Conservation (phyloP, 2,888 invertebrate species). For the Erebia ligea region DNA sequence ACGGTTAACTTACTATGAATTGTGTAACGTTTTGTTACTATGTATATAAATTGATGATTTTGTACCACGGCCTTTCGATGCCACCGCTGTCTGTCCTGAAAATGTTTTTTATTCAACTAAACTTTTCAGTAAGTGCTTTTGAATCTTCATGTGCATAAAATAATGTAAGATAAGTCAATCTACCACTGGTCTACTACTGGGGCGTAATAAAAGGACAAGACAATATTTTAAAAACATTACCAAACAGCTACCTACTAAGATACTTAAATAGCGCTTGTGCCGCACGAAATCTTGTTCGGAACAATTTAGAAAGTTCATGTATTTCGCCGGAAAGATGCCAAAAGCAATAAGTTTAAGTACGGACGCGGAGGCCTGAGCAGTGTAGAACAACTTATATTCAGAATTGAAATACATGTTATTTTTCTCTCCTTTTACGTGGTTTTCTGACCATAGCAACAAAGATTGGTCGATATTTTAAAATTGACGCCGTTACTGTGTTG, state of each 20-base stretch:
- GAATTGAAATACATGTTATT: slow-evolving; percentile 17
- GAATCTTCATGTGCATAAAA: neutral
- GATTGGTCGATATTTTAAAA: neutral
- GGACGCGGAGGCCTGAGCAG: slow-evolving; percentile 13
- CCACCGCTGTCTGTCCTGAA: no score
- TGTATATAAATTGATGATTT: no score
- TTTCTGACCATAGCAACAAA: neutral
- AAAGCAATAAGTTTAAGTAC: slow-evolving; percentile 41
- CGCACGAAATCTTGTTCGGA: slow-evolving; percentile 33
- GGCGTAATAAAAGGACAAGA: neutral
- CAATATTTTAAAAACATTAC: neutral
- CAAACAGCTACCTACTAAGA: slow-evolving; percentile 23
- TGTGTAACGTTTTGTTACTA: neutral
- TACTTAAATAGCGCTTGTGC: slow-evolving; percentile 31
- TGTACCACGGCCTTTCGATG: no score
- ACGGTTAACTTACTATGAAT: slow-evolving; percentile 2
- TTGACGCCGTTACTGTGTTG: no score
- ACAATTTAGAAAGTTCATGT: slow-evolving; percentile 41
- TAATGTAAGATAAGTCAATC: neutral
- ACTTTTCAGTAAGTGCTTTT: no score
- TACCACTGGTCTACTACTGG: neutral
- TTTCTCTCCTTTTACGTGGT: neutral
- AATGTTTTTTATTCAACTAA: no score
- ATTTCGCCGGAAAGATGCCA: slow-evolving; percentile 39
- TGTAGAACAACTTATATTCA: slow-evolving; percentile 18